Base-by-base conservation (phyloP, 2,888 invertebrate species). In the Panopea generosa region DNA sequence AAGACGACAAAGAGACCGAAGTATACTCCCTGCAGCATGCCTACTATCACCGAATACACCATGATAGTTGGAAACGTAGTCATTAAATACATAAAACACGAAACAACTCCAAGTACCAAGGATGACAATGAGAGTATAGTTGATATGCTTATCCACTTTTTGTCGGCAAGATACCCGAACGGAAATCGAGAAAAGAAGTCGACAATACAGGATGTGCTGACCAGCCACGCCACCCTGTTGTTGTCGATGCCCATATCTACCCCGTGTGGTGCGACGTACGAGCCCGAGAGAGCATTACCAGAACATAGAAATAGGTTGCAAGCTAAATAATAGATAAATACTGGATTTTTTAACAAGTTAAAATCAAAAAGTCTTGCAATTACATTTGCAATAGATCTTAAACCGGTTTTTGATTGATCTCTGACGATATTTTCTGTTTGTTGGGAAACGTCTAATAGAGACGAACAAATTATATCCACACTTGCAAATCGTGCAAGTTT, bases 401-500 rank as follows among this genome's bases (percentile, higher is more conserved):
- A 20, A 4, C 6, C 20, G 4, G 16, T 16, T 18, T 20, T 45
- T 18, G 45, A 4, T 45, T 16, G 6, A 6, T 18, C 6, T 45
- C 16, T 45, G 6, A 4, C 16, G 3, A 6, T 4, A 6, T 16
- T 4, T 20, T 45, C 45, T 18, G 45, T 4, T 33, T 4, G 33
- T 16, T 66, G 29, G 14, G 65, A 60, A 40, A 73, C 7, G 61
- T 73, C 62, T 27, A 56, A n/a, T 7, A 62, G 16, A 16, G 74
- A 74, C 6, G 16, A 55, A 27, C 68, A 55, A 11, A 74, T 40
- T 1, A 74, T 24, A 24, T 74, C 67, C 3, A 62, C 68, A 40
- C 74, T 74, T 2, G 63, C 59, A 59, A 74, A 68, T 29, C 63
- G 43, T 11, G 73, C 57, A 9, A 62, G 45, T 38, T 50, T 33